Evolutionary conservation across 2,888 invertebrate genomes (phyloP).

Genomic region (Stenichneumon culpator): DNA sequence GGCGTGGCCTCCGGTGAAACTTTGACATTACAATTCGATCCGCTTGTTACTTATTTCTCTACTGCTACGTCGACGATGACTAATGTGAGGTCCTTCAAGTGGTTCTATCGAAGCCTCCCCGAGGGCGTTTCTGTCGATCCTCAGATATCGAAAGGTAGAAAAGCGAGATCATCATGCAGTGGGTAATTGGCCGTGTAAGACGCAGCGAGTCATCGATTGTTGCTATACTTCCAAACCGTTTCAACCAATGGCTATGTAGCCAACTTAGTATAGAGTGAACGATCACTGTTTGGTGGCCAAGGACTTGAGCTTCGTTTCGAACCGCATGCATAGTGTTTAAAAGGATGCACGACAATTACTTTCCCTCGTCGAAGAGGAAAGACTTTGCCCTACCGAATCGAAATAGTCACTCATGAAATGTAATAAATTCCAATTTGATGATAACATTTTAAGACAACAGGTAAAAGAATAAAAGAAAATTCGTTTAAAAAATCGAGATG

Average conservation of each 20-base stretch:
- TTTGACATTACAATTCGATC: constrained; percentile 52
- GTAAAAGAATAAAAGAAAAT: too few relatives aligned
- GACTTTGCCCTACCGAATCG: background rate
- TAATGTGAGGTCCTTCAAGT: constrained; percentile 47
- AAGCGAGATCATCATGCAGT: constrained; percentile 36
- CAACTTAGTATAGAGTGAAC: background rate
- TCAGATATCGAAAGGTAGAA: constrained; percentile 63
- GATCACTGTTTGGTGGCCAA: background rate
- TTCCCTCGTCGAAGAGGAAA: constrained; percentile 2
- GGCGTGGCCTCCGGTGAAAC: constrained; percentile 44
- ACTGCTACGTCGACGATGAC: constrained; percentile 53
- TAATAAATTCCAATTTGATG: background rate
- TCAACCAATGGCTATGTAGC: background rate
- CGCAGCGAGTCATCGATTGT: background rate
- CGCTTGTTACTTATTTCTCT: constrained; percentile 48
- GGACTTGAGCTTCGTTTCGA: background rate
- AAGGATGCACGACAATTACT: constrained; percentile 24
- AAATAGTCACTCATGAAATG: background rate
- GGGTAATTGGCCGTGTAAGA: background rate
- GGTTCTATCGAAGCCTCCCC: constrained; percentile 38
- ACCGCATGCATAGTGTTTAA: constrained; percentile 19
- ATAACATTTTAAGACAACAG: too few relatives aligned
- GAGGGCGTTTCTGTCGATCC: constrained; percentile 51
- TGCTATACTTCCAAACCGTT: background rate
- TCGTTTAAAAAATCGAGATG: too few relatives aligned